Percentiles rank a stretch among this genome's conserved stretches.
phyloP scores from a whole-genome alignment of 2,797 vertebrate genomes.

The Danionella dracula region DNA sequence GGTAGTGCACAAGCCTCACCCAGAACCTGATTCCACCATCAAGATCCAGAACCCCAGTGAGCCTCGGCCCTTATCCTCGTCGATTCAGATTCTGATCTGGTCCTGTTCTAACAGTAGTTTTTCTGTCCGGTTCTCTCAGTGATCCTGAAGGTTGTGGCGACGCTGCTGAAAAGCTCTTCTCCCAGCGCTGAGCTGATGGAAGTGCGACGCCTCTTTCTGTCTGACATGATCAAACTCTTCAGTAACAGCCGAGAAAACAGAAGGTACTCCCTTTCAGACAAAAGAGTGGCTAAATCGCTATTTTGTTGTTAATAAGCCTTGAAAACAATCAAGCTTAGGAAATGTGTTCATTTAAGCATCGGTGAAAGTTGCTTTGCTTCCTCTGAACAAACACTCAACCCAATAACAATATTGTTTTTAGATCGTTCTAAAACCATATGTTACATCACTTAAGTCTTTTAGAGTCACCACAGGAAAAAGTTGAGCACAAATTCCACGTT shows the following conservation, averaged over 20 bases:
- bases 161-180: slow-evolving; percentile 90
- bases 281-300: not conserved
- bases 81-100: not conserved
- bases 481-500: not conserved
- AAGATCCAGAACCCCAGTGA: slow-evolving; percentile 99
- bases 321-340: too few species aligned
- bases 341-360: too few species aligned
- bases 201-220: slow-evolving; percentile 93
- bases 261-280: slow-evolving; percentile 68
- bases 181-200: slow-evolving; percentile 97
- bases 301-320: too few species aligned
- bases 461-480: too few species aligned
- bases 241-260: slow-evolving; percentile 98
- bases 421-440: too few species aligned
- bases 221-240: slow-evolving; percentile 99
- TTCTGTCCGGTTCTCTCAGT: slow-evolving; percentile 62
- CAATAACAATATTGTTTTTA: too few species aligned
- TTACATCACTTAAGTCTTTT: too few species aligned
- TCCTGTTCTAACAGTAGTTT: not conserved
- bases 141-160: slow-evolving; percentile 98
- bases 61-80: slow-evolving; percentile 49
- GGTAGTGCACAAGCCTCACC: slow-evolving; percentile 97
- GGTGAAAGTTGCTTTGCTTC: too few species aligned
- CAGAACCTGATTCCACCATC: slow-evolving; percentile 95
- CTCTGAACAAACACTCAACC: too few species aligned